Evolutionary conservation across 2,888 invertebrate genomes (phyloP).

Genomic region (Lithophane ornitopus): DNA sequence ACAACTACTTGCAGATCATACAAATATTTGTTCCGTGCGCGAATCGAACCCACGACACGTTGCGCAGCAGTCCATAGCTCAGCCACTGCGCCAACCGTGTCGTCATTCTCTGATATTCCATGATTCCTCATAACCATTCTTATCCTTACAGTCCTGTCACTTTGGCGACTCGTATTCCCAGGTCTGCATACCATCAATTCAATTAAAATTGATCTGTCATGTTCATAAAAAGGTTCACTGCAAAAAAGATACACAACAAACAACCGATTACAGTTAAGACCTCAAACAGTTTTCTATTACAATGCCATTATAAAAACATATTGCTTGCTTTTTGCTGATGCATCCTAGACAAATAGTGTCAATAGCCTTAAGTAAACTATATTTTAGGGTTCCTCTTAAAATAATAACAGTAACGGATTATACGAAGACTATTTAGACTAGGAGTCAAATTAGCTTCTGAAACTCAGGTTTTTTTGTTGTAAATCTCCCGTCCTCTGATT

Average conservation of each 20-base stretch:
- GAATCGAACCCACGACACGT: no score
- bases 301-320: slow-evolving; percentile 53
- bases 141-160: no score
- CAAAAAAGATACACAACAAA: slow-evolving; percentile 26
- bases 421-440: background rate
- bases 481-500: background rate
- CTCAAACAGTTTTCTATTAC: slow-evolving; percentile 20
- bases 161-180: accelerated
- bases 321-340: slow-evolving; percentile 47
- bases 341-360: slow-evolving; percentile 47
- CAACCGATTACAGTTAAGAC: background rate
- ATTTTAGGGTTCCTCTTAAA: slow-evolving; percentile 29
- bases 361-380: slow-evolving; percentile 41
- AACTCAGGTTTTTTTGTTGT: background rate
- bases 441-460: background rate
- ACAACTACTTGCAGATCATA: no score
- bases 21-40: no score
- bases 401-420: background rate
- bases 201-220: background rate
- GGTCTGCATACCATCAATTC: background rate
- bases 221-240: background rate
- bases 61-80: no score
- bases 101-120: background rate
- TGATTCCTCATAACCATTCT: background rate
- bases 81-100: no score